Evolutionary conservation across 2,113 vertebrate genomes (phyloP).

Genomic region (Kryptolebias marmoratus): DNA sequence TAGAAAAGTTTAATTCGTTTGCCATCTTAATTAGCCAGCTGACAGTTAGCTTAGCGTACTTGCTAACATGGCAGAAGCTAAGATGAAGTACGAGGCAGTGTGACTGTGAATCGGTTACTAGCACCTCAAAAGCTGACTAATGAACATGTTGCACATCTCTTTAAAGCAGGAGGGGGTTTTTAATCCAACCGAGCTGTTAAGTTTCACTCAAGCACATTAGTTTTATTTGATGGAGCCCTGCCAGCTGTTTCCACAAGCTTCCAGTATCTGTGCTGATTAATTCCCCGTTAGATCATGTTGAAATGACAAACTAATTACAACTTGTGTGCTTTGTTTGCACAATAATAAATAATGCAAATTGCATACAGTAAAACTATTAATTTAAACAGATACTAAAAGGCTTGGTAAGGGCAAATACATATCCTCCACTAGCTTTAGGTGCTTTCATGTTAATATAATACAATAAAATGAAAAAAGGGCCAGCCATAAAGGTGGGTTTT

Average conservation of each 20-base stretch:
- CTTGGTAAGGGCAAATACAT: too few species aligned
- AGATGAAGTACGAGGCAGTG: not conserved
- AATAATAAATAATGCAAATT: conserved; percentile 1
- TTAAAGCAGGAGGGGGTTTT: not conserved
- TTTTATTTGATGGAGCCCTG: conserved; percentile 4
- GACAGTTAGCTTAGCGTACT: too few species aligned
- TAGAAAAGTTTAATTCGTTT: not conserved
- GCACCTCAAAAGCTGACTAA: not conserved
- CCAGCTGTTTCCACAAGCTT: conserved; percentile 21
- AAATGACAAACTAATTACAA: conserved; percentile 15
- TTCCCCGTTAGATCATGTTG: not conserved
- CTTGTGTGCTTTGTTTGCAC: conserved; percentile 2
- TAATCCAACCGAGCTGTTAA: conserved; percentile 4
- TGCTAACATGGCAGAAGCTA: too few species aligned
- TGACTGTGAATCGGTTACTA: too few species aligned
- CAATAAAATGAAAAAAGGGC: too few species aligned
- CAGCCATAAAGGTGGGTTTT: too few species aligned
- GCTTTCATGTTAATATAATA: too few species aligned
- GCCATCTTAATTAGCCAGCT: too few species aligned
- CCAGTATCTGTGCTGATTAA: not conserved
- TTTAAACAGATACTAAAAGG: too few species aligned
- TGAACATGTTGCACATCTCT: not conserved
- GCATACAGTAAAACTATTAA: not conserved
- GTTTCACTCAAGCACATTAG: conserved; percentile 3
- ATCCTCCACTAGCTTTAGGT: too few species aligned